Evolutionary conservation across 2,797 vertebrate genomes (phyloP), one percentile per base, ranked within the genome.

Genomic region (Neosilurus mollespiculum): DNA sequence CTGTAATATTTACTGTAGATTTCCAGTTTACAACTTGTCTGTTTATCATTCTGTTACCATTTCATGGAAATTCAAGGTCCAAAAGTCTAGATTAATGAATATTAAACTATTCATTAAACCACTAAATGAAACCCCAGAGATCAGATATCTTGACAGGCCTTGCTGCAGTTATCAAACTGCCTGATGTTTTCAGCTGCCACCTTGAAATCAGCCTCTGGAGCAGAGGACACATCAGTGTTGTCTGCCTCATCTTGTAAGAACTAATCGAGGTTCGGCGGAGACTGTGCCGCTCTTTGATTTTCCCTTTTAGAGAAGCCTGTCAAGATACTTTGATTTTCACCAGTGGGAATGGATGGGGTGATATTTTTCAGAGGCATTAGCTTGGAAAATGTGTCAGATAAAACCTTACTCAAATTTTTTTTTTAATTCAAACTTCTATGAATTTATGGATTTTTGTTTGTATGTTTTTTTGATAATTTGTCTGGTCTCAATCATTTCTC

Each of bases 191-290:
- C 15, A 69, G 54, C 16, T 81, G 37, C 65, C 65, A 67, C 65
- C 16, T 67, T 56, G n/a, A 81, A 72, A 67, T 37, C 65, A 67
- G 65, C 30, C 15, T 37, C 65, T 37, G 18, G 30, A 37, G 65
- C 30, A 18, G 62, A 51, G 58, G 53, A 34, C 20, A 66, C 61
- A 65, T 66, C 71, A 62, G 76, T 53, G 73, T 80, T 66, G 58
- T 81, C 78, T 66, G 77, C 62, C 80, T 78, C 75, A 53, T 83
- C 67, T 73, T 76, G 24, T 51, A 62, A 73, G 66, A 15, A 14
- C 70, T 69, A 73, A 79, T 70, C 51, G 22, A 54, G 34, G 54
- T 51, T 71, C 49, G 51, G 69, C 49, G 1, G 69, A 53, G 69
- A 24, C 69, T 51, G 43, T 12, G 4, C 22, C 43, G 12, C 5